phyloP scores from a whole-genome alignment of 1,140 invertebrate species.

The Drosophila chauvacae region DNA sequence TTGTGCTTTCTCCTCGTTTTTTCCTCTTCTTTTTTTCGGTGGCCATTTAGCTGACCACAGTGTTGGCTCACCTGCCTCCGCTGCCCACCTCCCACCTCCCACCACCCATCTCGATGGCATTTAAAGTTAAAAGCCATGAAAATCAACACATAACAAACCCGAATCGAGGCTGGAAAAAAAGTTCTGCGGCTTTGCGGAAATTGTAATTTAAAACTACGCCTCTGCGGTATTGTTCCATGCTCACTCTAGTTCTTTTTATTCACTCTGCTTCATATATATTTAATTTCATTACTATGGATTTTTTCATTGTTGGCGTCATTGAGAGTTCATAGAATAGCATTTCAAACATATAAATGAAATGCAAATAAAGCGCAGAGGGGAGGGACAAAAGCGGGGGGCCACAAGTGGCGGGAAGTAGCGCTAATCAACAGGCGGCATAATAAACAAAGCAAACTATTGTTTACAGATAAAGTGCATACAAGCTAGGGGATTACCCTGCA shows the following conservation, averaged over 20 bases:
- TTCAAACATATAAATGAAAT: conserved; percentile 56
- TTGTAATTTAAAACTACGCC: conserved; percentile 73
- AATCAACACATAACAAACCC: conserved; percentile 53
- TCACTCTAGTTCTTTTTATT: conserved; percentile 10
- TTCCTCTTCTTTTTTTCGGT: conserved; percentile 46
- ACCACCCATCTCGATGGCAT: conserved; percentile 42
- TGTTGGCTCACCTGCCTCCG: conserved; percentile 12
- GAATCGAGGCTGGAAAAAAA: conserved; percentile 47
- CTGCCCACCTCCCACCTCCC: background rate
- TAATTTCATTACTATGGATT: conserved; percentile 68
- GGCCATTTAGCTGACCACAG: conserved; percentile 67
- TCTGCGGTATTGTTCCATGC: conserved; percentile 19
- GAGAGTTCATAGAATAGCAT: conserved; percentile 48
- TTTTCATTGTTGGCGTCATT: conserved; percentile 50
- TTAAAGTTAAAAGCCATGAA: conserved; percentile 70
- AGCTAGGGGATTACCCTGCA: conserved; percentile 2
- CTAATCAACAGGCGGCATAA: conserved; percentile 57
- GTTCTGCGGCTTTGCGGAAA: conserved; percentile 62
- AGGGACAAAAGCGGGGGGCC: background rate
- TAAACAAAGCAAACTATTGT: conserved; percentile 26
- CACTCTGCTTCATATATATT: conserved; percentile 46
- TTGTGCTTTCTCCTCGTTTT: conserved; percentile 8
- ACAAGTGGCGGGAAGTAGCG: conserved; percentile 11
- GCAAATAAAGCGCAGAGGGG: conserved; percentile 35
- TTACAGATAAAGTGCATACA: background rate